Evolutionary conservation across 2,113 vertebrate species (phyloP).

Genomic region (Sigmodon hispidus): DNA sequence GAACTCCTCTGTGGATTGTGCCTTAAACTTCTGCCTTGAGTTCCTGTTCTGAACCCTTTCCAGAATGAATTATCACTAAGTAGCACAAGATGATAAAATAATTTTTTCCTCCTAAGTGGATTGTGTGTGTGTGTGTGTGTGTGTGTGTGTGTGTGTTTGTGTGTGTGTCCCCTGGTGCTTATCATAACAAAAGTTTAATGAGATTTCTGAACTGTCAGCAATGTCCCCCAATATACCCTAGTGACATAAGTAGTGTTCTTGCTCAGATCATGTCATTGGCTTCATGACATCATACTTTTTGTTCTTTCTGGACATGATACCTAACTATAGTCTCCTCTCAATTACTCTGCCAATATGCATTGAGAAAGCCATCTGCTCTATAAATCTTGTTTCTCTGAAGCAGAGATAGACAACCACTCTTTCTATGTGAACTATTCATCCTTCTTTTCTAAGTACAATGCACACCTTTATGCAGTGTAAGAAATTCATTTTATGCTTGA

Average conservation of each 20-base stretch:
- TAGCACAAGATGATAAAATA: neutral
- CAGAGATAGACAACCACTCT: neutral
- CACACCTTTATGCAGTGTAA: neutral
- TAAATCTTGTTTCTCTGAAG: neutral
- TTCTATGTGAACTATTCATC: neutral
- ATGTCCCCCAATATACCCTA: fast-evolving
- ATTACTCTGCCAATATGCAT: neutral
- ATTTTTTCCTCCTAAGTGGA: neutral
- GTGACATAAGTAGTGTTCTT: neutral
- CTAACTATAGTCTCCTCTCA: neutral
- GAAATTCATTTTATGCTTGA: neutral
- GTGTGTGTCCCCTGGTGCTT: neutral
- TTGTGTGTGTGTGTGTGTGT: no score
- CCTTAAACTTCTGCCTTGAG: neutral
- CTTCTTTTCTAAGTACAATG: neutral
- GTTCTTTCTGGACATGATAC: neutral
- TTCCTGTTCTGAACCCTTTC: neutral
- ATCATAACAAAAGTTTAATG: neutral
- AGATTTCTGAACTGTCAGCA: no score
- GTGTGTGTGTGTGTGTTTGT: no score
- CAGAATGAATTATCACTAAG: no score
- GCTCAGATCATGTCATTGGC: neutral
- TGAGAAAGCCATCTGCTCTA: neutral
- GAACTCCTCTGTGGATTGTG: neutral
- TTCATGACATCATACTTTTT: neutral